Evolutionary conservation across 2,797 vertebrate genomes (phyloP).

Genomic region (Mus spretus): DNA sequence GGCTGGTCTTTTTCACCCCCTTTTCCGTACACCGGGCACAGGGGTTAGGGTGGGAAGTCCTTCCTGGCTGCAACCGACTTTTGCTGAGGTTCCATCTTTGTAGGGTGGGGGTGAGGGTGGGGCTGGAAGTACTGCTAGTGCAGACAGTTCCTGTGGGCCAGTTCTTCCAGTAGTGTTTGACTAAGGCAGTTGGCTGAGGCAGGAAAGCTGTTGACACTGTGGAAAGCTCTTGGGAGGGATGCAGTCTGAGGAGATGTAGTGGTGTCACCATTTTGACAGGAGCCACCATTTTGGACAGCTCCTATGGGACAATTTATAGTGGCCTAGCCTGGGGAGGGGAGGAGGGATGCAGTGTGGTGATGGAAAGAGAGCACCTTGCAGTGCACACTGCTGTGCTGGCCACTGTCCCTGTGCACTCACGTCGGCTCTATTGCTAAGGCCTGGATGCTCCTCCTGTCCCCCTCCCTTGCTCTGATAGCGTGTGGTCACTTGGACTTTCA

Average conservation of each 20-base stretch:
- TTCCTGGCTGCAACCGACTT: neutral
- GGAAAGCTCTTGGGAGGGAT: neutral
- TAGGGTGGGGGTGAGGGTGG: too few relatives aligned
- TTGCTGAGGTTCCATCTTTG: too few relatives aligned
- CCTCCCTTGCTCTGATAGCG: neutral
- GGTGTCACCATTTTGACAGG: neutral
- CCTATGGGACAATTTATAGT: neutral
- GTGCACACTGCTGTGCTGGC: neutral
- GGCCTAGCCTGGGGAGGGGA: neutral
- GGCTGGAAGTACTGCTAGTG: neutral
- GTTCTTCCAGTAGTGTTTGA: too few relatives aligned
- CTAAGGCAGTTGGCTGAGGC: neutral
- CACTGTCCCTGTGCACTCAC: neutral
- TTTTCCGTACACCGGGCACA: neutral
- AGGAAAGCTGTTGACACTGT: neutral
- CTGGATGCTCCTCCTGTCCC: neutral
- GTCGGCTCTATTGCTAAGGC: neutral
- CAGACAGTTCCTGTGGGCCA: too few relatives aligned
- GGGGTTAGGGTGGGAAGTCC: neutral
- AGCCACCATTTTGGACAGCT: neutral
- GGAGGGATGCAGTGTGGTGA: neutral
- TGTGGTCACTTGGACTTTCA: neutral
- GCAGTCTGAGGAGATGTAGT: neutral
- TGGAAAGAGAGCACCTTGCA: slow-evolving; percentile 59
- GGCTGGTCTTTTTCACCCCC: neutral